Evolutionary conservation across 2,113 vertebrate species (phyloP).

Genomic region (Prochilodus magdalenae): DNA sequence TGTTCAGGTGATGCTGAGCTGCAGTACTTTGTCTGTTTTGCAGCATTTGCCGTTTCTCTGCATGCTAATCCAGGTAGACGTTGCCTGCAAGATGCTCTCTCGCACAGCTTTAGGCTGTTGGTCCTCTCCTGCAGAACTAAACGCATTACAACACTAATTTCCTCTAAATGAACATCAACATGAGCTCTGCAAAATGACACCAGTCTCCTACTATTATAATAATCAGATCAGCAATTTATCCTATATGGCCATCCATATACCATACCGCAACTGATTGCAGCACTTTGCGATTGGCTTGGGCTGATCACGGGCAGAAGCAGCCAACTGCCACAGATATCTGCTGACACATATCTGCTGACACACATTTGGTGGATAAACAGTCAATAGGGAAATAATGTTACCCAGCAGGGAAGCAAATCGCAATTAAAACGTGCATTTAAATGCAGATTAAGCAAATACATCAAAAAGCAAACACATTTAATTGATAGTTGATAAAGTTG

Average conservation of each 20-base stretch:
- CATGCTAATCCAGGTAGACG: too few relatives aligned
- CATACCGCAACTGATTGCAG: slow-evolving; percentile 12
- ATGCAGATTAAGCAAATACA: too few relatives aligned
- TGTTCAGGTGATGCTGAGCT: too few relatives aligned
- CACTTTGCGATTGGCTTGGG: background rate
- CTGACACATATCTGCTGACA: slow-evolving; percentile 51
- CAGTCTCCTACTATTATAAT: background rate
- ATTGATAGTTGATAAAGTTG: background rate
- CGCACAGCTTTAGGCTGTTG: background rate
- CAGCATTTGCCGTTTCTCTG: too few relatives aligned
- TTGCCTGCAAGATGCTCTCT: background rate
- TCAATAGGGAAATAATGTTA: background rate
- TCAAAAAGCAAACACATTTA: too few relatives aligned
- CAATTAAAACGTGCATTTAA: background rate
- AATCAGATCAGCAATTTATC: slow-evolving; percentile 21
- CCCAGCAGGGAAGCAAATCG: background rate
- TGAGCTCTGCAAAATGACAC: background rate
- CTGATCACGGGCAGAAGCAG: background rate
- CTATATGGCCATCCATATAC: background rate
- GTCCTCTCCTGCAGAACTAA: background rate
- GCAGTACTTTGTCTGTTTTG: too few relatives aligned
- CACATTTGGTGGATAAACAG: slow-evolving; percentile 24
- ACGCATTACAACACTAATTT: background rate
- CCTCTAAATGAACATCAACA: background rate
- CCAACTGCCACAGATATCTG: slow-evolving; percentile 39